Percentiles rank a stretch among this genome's conserved stretches.
These are phyloP conservation scores for Oreohelix idahoensis DNA, from an alignment of 1,140 invertebrate species.

Conservation along the genomic window DNA sequence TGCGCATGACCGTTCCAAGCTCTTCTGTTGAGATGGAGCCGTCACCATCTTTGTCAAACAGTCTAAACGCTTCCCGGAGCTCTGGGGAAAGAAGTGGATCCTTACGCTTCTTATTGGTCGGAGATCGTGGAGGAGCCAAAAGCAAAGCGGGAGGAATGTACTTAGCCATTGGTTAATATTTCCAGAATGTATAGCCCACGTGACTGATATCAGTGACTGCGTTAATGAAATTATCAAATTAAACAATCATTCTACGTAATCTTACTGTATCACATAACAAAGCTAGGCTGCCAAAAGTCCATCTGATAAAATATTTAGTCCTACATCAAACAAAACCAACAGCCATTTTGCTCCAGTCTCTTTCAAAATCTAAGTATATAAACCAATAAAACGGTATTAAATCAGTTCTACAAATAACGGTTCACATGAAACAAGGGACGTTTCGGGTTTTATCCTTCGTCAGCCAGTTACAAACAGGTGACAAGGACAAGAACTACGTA, in stretches of 20 bases:
- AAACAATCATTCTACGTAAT: neutral
- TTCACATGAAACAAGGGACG: too few species aligned
- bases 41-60: constrained; percentile 64
- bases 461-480: too few species aligned
- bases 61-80: constrained; percentile 64
- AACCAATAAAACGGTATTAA: too few species aligned
- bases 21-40: constrained; percentile 68
- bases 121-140: neutral
- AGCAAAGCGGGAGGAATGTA: constrained; percentile 28
- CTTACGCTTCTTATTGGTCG: constrained; percentile 9
- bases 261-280: neutral
- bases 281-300: too few species aligned
- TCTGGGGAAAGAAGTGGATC: constrained; percentile 52
- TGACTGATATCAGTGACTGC: neutral
- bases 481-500: too few species aligned
- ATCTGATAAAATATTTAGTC: neutral
- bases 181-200: neutral
- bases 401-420: too few species aligned
- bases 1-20: constrained; percentile 67
- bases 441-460: too few species aligned
- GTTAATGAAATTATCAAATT: too few species aligned
- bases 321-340: neutral
- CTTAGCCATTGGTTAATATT: constrained; percentile 7
- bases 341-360: too few species aligned
- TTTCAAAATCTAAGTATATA: too few species aligned